Evolutionary conservation across 1,140 invertebrate genomes (phyloP).

Genomic region (Anastatus disparis): DNA sequence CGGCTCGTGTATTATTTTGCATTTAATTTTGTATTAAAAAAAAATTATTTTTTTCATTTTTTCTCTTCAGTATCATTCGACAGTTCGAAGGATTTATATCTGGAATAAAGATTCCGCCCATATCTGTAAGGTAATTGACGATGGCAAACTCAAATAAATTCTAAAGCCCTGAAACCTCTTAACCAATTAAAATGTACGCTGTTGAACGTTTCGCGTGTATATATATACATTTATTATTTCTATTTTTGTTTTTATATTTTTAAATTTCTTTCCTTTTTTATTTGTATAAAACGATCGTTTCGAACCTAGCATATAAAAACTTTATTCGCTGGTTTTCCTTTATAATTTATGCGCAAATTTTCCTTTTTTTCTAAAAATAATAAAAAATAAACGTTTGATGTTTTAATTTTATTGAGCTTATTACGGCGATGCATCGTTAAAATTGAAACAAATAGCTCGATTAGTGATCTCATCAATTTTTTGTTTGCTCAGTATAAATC

Average conservation of each 20-base stretch:
- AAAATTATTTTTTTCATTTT: background rate
- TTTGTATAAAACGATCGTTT: background rate
- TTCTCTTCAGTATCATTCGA: background rate
- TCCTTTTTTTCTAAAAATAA: too few relatives aligned
- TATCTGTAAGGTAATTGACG: background rate
- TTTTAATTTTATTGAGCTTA: conserved; percentile 4
- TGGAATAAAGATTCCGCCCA: background rate
- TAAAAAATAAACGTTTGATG: too few relatives aligned
- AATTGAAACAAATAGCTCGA: conserved; percentile 4
- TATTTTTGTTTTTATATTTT: too few relatives aligned
- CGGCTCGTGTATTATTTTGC: background rate
- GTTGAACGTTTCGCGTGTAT: background rate
- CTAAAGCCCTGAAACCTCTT: background rate
- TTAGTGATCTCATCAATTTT: conserved; percentile 19
- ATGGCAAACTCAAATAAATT: background rate
- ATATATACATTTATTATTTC: too few relatives aligned
- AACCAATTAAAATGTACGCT: conserved; percentile 3
- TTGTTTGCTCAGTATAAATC: background rate
- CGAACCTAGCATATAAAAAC: background rate
- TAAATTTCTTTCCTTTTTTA: background rate
- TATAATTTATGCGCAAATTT: background rate
- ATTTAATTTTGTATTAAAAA: background rate
- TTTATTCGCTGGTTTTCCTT: background rate
- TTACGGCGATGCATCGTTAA: conserved; percentile 4
- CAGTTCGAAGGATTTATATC: background rate